Conservation (phyloP, 1,140 invertebrate species). For the Trissolcus basalis region DNA sequence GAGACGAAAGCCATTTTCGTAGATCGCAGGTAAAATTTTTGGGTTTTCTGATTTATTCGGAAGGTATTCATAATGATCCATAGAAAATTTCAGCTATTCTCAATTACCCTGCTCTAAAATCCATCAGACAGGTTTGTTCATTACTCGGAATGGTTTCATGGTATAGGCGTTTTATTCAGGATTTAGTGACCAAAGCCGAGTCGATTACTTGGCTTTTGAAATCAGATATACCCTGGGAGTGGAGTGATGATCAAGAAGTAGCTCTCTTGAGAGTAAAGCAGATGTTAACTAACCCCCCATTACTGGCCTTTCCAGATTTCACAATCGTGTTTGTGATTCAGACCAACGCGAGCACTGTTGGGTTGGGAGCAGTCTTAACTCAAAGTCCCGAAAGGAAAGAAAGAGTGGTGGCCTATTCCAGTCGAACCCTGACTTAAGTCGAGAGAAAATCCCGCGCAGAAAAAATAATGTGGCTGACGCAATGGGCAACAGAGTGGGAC, state of each 20-base stretch:
- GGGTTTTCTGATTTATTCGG: conserved; percentile 56
- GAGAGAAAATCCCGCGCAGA: too few species aligned
- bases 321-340: background rate
- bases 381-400: background rate
- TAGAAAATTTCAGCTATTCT: conserved; percentile 58
- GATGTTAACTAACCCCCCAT: background rate
- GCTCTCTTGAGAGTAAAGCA: background rate
- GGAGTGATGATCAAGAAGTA: background rate
- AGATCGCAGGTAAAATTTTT: conserved; percentile 51
- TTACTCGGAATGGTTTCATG: conserved; percentile 60
- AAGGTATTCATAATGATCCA: conserved; percentile 54
- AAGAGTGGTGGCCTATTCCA: conserved; percentile 9
- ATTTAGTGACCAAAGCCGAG: conserved; percentile 21
- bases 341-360: conserved; percentile 9
- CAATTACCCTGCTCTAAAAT: conserved; percentile 55
- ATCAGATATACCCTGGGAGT: background rate
- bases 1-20: conserved; percentile 56
- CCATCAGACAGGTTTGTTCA: conserved; percentile 40
- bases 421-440: conserved; percentile 4
- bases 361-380: conserved; percentile 1
- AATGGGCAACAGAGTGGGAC: too few species aligned
- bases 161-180: conserved; percentile 50
- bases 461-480: too few species aligned
- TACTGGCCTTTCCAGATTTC: conserved; percentile 15
- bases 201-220: conserved; percentile 16